phyloP scores from a whole-genome alignment of 2,113 vertebrate genomes.

The Daubentonia madagascariensis region DNA sequence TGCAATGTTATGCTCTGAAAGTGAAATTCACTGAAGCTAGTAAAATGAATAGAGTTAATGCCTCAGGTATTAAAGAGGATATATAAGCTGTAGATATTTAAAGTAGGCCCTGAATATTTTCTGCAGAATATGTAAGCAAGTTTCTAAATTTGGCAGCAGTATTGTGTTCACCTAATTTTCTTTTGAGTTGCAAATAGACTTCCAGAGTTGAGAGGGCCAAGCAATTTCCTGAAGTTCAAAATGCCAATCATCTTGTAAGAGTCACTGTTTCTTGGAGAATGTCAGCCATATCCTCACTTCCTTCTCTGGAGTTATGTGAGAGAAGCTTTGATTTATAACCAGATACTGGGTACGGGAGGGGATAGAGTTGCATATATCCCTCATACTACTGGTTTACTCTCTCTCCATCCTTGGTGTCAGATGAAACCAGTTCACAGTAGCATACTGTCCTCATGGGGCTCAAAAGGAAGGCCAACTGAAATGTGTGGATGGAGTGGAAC shows the following conservation, averaged over 20 bases:
- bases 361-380: neutral
- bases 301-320: neutral
- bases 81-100: constrained; percentile 52
- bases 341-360: neutral
- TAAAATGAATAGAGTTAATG: constrained; percentile 29
- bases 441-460: neutral
- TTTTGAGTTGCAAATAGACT: neutral
- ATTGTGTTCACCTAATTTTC: constrained; percentile 43
- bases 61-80: constrained; percentile 33
- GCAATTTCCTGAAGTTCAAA: neutral
- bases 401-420: too few species aligned
- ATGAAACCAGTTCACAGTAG: neutral
- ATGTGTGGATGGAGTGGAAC: neutral
- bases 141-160: constrained; percentile 41
- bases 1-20: neutral
- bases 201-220: neutral
- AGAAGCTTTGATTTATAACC: neutral
- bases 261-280: neutral
- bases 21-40: constrained; percentile 47
- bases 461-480: neutral
- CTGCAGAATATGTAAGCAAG: neutral
- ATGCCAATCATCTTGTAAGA: neutral
- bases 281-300: neutral
- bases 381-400: neutral
- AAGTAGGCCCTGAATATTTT: constrained; percentile 36